These are phyloP conservation scores for Sinocyclocheilus grahami DNA, from an alignment of 2,113 vertebrate species.

Conservation along the genomic window DNA sequence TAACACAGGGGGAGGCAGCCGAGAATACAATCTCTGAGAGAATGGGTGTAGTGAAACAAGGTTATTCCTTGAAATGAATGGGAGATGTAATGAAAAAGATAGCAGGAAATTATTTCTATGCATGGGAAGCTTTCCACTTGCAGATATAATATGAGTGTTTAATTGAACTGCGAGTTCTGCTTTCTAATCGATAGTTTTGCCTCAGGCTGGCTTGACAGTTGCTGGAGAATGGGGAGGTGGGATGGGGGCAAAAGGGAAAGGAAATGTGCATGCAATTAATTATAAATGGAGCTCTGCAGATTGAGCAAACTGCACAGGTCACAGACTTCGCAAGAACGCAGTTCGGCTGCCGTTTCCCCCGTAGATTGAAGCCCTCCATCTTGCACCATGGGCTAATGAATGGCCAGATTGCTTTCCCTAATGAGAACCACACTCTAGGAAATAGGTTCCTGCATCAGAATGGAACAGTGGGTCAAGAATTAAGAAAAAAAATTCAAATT, in stretches of 20 bases:
- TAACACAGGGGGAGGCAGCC: not conserved
- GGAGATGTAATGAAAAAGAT: constrained; percentile 40
- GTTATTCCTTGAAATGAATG: constrained; percentile 22
- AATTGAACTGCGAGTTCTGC: constrained; percentile 52
- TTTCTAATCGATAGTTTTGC: constrained; percentile 55
- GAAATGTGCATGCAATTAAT: constrained; percentile 49
- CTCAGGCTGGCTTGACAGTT: constrained; percentile 43
- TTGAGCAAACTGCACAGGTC: constrained; percentile 54
- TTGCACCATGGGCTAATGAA: constrained; percentile 55
- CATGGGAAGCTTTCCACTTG: constrained; percentile 28
- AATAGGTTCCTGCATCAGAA: constrained; percentile 44
- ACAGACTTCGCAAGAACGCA: constrained; percentile 40
- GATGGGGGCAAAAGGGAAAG: constrained; percentile 22
- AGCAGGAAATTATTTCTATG: constrained; percentile 44
- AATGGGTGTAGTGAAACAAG: not conserved
- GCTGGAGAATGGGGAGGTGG: constrained; percentile 25
- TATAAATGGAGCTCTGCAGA: constrained; percentile 50
- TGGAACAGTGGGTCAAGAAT: constrained; percentile 47
- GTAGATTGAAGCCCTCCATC: constrained; percentile 48
- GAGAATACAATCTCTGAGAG: constrained; percentile 18
- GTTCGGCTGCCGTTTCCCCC: constrained; percentile 29
- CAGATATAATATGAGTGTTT: constrained; percentile 47
- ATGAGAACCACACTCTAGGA: constrained; percentile 54
- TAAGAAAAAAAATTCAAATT: constrained; percentile 38
- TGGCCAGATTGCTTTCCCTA: constrained; percentile 57